Evolutionary conservation across 35 echinoderm and acorn worm species (phyloP).

Genomic region (Ptychodera flava): DNA sequence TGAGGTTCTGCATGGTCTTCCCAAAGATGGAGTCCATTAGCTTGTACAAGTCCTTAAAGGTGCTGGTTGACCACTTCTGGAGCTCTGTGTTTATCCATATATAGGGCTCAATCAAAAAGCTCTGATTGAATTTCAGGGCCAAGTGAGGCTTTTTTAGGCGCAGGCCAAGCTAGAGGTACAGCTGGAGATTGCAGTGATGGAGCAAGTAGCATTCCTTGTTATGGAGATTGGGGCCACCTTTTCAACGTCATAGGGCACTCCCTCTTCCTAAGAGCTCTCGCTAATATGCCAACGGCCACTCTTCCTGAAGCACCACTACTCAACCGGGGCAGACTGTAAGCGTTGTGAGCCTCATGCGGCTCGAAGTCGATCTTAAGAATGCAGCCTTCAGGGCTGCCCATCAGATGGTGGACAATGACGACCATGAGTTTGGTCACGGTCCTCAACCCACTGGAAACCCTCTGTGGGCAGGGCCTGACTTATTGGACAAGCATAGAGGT

Average conservation of each 20-base stretch:
- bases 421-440: too few species aligned
- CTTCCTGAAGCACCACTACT: not conserved
- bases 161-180: conserved; percentile 9
- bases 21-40: conserved; percentile 27
- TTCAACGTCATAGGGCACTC: too few species aligned
- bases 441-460: conserved; percentile 16
- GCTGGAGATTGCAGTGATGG: conserved; percentile 9
- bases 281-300: not conserved
- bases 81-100: too few species aligned
- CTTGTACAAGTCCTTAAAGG: conserved; percentile 20
- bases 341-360: not conserved
- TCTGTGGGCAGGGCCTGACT: not conserved
- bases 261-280: too few species aligned
- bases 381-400: not conserved
- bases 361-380: not conserved
- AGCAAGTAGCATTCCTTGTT: conserved; percentile 13
- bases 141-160: conserved; percentile 6
- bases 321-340: too few species aligned
- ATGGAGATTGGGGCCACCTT: not conserved
- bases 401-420: too few species aligned
- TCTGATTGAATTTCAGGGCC: conserved; percentile 5
- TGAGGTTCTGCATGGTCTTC: conserved; percentile 19
- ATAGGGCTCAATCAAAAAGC: not conserved
- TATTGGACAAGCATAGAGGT: conserved; percentile 34
- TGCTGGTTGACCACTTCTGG: not conserved